Evolutionary conservation across 2,888 invertebrate species (phyloP).

Genomic region (Diarsia rubi): DNA sequence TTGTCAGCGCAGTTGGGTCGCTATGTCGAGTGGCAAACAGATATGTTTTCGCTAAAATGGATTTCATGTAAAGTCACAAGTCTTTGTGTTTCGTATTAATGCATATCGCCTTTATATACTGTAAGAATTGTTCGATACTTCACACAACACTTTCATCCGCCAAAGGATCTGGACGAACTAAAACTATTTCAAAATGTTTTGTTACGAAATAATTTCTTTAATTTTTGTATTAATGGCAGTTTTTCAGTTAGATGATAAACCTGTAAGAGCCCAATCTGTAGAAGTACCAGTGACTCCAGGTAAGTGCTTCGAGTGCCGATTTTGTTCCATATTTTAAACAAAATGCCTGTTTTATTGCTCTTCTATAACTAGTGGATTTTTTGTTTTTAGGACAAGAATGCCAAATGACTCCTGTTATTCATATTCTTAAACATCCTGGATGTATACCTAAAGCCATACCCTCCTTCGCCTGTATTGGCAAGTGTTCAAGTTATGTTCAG

Average conservation of each 20-base stretch:
- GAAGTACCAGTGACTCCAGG: slow-evolving; percentile 83
- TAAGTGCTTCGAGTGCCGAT: slow-evolving; percentile 56
- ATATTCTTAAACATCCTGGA: slow-evolving; percentile 97
- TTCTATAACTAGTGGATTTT: background rate
- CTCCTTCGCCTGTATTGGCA: slow-evolving; percentile 97
- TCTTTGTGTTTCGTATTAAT: slow-evolving; percentile 23
- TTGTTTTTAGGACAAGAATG: slow-evolving; percentile 93
- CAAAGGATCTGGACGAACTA: slow-evolving; percentile 37
- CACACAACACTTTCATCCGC: slow-evolving; percentile 48
- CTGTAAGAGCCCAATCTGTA: slow-evolving; percentile 73
- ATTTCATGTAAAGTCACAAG: slow-evolving; percentile 71
- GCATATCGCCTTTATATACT: slow-evolving; percentile 56
- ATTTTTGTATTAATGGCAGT: slow-evolving; percentile 71
- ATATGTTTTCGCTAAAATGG: slow-evolving; percentile 74
- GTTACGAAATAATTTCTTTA: slow-evolving; percentile 63
- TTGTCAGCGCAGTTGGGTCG: slow-evolving; percentile 66
- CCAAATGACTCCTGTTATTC: slow-evolving; percentile 97
- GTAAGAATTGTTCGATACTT: slow-evolving; percentile 9
- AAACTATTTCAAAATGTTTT: slow-evolving; percentile 67
- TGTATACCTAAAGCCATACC: slow-evolving; percentile 98
- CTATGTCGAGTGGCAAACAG: slow-evolving; percentile 58
- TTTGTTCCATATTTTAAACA: background rate
- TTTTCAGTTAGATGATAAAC: slow-evolving; percentile 74
- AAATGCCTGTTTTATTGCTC: background rate
- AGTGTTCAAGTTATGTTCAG: slow-evolving; percentile 97